Base-by-base conservation (phyloP, 2,797 vertebrate species). In the Thamnophis elegans region DNA sequence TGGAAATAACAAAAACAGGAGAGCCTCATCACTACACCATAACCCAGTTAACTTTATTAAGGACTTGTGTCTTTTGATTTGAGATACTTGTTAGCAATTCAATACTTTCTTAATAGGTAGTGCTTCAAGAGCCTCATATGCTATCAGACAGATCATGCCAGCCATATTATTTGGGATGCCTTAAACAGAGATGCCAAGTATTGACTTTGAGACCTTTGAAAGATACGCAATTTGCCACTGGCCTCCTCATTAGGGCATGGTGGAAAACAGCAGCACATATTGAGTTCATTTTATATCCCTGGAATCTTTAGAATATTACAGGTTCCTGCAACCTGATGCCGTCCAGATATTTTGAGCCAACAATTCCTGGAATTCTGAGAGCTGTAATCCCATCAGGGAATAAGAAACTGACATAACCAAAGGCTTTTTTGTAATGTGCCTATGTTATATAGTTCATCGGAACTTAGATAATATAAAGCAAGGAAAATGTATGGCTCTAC, bases 161-260 rank as follows among this genome's bases (percentile, higher is more conserved):
- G 13, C 73, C 60, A 42, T 85, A 54, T 1, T 11, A 6, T 47
- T 89, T 82, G 56, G 87, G 56, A 62, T 89, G 42, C 4, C 60
- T 92, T 53, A 53, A 18, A 47, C 14, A 47, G 53, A 92, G 86
- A 92, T 89, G 68, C 42, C 86, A 51, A 53, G 14, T 54, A 51
- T 32, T 92, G 91, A 92, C 36, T 42, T 60, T 53, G 56, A 13
- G 42, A 47, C 20, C 68, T 82, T 56, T n/a, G 18, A 82, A 56
- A 82, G 78, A 42, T 58, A 78, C 78, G 54, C 26, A 28, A 82
- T 82, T 88, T 89, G 87, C 91, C 22, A 85, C 87, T 92, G 87
- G 53, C n/a, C 87, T 62, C n/a, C 73, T 73, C 55, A 89, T 59
- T 85, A 59, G 68, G 87, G 56, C 68, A 89, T 32, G 55, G 16